phyloP scores from a whole-genome alignment of 2,797 vertebrate genomes.

The Enteromius viviparus region DNA sequence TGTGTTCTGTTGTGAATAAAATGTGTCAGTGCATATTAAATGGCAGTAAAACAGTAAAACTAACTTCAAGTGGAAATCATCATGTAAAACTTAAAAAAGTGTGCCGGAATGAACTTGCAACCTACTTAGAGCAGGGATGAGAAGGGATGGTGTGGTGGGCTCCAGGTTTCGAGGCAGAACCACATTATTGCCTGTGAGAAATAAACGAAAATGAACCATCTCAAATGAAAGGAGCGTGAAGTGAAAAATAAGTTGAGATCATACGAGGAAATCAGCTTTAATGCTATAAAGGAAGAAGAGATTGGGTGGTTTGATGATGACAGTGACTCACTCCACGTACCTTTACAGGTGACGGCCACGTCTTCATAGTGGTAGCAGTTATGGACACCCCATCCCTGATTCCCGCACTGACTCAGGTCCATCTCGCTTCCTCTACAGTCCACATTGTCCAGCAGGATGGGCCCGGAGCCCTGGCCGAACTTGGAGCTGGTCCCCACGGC shows the following conservation, averaged over 20 bases:
- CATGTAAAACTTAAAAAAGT: not conserved
- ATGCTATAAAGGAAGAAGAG: not conserved
- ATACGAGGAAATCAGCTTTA: not conserved
- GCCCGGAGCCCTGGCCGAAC: conserved; percentile 87
- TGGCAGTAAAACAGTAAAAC: not conserved
- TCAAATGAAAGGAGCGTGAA: not conserved
- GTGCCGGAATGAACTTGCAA: not conserved
- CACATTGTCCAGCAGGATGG: conserved; percentile 92
- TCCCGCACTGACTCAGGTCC: conserved; percentile 85
- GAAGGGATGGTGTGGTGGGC: conserved; percentile 60
- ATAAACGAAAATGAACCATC: not conserved
- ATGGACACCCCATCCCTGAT: conserved; percentile 92
- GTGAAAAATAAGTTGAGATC: not conserved
- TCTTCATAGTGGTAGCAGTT: conserved; percentile 99
- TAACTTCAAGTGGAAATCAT: not conserved
- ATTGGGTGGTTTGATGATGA: not conserved
- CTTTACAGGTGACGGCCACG: conserved; percentile 87
- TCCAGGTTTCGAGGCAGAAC: conserved; percentile 49
- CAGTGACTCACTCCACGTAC: conserved; percentile 66
- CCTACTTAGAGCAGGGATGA: conserved; percentile 71
- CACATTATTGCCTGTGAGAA: conserved; percentile 61
- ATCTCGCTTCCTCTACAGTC: conserved; percentile 88
- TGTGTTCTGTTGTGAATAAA: no score
- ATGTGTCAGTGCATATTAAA: no score
- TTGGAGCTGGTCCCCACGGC: conserved; percentile 79